Evolutionary conservation across 2,797 vertebrate genomes (phyloP), one percentile per base, ranked within the genome.

Genomic region (Synaphobranchus kaupii): DNA sequence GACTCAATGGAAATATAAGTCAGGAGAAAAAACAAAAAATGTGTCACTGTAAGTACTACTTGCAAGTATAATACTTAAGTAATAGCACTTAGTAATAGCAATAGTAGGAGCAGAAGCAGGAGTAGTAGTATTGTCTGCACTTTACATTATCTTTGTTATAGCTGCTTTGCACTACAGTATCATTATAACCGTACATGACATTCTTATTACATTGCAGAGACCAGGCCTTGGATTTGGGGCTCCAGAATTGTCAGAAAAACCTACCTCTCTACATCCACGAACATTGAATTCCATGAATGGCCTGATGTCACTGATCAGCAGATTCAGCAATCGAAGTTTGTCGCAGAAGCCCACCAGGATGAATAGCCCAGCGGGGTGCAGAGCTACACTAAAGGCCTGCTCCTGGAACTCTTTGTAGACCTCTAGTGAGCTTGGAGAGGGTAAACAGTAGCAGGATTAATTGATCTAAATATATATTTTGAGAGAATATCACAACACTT

Each of bases 311-410:
- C 98, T 96, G 8, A 98, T 96, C 2, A 99, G 95, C 13, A 99
- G 93, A 89, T 96, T 98, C 97, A 99, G 96, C 86, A 98, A 95
- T 17, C 96, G 94, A 1, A 99, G 95, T 90, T 98, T 99, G 93
- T 98, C 97, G 60, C 97, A 95, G 93, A 99, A 99, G 17, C 98
- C 98, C 89, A 97, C 97, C 88, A 99, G 95, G 88, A 98, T 90
- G 88, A 95, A 98, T 88, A 98, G 94, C 31, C 98, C 98, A 0
- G 95, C 96, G 47, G 98, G 98, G 83, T 99, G 98, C 88, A 99
- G 94, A 50, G 98, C 95, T 73, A 99, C 88, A 0, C 98, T 94
- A 90, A 96, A 93, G 0, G 96, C 96, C 89, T 98, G 97, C 89
- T 98, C 97, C 91, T 95, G 96, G 90, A 97, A 99, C 85, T 98